Evolutionary conservation across 2,888 invertebrate species (phyloP).

Genomic region (Cepaea hortensis): DNA sequence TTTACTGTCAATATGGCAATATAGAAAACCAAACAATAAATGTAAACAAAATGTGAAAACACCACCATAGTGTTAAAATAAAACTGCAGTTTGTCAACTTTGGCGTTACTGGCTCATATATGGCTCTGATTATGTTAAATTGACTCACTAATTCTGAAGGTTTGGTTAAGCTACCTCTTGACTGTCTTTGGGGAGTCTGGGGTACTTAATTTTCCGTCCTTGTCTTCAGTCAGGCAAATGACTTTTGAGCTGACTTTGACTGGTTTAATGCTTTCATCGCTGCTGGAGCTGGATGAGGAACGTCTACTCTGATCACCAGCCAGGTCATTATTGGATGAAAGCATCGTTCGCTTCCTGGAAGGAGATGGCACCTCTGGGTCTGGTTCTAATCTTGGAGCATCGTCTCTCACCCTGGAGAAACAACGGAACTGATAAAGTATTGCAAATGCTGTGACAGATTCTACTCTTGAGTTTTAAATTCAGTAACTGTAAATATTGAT

Average conservation of each 20-base stretch:
- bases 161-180: constrained; percentile 16
- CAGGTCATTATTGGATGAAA: background rate
- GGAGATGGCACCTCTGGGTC: constrained; percentile 35
- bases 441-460: no score
- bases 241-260: constrained; percentile 54
- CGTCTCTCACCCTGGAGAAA: constrained; percentile 59
- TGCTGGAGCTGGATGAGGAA: constrained; percentile 36
- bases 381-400: constrained; percentile 64
- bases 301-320: constrained; percentile 6
- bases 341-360: constrained; percentile 37
- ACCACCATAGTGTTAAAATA: background rate
- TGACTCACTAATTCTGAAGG: background rate
- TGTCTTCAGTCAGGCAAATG: constrained; percentile 49
- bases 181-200: constrained; percentile 39
- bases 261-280: constrained; percentile 43
- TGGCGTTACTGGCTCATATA: no score
- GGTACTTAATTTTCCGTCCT: constrained; percentile 29
- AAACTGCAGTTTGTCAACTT: no score
- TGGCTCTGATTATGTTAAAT: background rate
- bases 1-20: background rate
- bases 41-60: background rate
- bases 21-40: background rate
- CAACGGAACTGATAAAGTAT: background rate
- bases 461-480: no score
- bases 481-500: no score